These are phyloP conservation scores for Phaethornis superciliosus DNA, from an alignment of 2,113 vertebrate species.

Conservation along the genomic window DNA sequence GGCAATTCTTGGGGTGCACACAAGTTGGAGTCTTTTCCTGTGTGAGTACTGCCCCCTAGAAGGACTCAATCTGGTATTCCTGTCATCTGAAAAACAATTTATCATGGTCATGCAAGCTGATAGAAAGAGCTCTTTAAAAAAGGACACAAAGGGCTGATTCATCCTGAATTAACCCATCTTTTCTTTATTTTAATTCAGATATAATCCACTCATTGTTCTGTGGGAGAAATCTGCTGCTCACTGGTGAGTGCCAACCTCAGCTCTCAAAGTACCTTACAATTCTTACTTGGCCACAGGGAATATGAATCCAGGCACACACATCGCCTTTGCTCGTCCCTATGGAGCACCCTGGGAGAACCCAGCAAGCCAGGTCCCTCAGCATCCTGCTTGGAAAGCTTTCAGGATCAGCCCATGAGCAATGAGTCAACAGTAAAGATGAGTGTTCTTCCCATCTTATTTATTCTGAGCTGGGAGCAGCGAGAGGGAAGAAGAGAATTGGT, in stretches of 20 bases:
- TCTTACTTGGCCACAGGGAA: not conserved
- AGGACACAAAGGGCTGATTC: not conserved
- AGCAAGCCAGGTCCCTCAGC: not conserved
- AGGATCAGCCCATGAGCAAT: not conserved
- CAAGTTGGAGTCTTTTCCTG: not conserved
- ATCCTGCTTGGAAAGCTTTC: not conserved
- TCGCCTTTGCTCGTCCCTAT: not conserved
- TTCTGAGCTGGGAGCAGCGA: not conserved
- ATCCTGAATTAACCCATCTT: not conserved
- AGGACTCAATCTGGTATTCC: not conserved
- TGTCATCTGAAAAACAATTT: not conserved
- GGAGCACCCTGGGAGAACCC: not conserved
- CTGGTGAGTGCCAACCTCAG: not conserved
- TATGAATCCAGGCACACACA: not conserved
- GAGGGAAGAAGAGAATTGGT: not conserved
- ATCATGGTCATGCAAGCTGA: not conserved
- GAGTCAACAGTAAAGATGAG: rapidly evolving
- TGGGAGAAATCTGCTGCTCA: not conserved
- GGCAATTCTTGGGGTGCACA: not conserved
- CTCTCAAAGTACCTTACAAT: not conserved
- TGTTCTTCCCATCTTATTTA: not conserved
- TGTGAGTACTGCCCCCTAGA: not conserved
- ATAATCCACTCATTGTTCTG: not conserved
- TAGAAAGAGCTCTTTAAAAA: not conserved
- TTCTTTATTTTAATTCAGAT: not conserved